Evolutionary conservation across 1,140 invertebrate genomes (phyloP).

Genomic region (Drosophila setifemur): DNA sequence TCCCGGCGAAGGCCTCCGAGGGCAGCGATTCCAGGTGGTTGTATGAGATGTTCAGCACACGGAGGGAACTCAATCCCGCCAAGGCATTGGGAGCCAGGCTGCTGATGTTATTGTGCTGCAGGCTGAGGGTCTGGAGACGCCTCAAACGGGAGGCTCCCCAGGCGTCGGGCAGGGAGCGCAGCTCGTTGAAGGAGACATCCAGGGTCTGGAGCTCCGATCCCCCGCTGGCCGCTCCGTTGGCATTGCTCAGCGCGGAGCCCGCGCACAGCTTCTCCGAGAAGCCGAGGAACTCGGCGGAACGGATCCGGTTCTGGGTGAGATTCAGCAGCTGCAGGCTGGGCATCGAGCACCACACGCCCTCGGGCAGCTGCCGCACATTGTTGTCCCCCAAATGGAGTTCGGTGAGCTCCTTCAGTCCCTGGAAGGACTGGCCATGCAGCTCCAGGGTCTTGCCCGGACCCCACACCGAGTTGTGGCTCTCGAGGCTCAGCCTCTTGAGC

Average conservation of each 20-base stretch:
- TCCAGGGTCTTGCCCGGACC: slow-evolving; percentile 86
- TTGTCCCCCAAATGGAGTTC: slow-evolving; percentile 88
- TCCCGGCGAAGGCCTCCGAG: slow-evolving; percentile 87
- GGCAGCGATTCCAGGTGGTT: slow-evolving; percentile 89
- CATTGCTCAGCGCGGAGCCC: slow-evolving; percentile 77
- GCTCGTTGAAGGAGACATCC: slow-evolving; percentile 89
- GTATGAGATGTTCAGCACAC: slow-evolving; percentile 90
- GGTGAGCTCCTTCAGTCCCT: slow-evolving; percentile 87
- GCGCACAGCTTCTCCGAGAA: slow-evolving; percentile 83
- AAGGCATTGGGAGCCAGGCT: slow-evolving; percentile 87
- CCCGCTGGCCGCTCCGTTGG: slow-evolving; percentile 69
- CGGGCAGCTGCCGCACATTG: slow-evolving; percentile 88
- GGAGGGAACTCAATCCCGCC: slow-evolving; percentile 86
- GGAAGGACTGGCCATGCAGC: slow-evolving; percentile 85
- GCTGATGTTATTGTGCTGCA: slow-evolving; percentile 90
- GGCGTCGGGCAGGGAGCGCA: slow-evolving; percentile 86
- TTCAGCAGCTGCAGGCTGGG: slow-evolving; percentile 89
- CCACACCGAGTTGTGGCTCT: slow-evolving; percentile 88
- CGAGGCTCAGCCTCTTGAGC: slow-evolving; percentile 87
- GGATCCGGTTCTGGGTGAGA: slow-evolving; percentile 89
- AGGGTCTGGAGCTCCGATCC: slow-evolving; percentile 86
- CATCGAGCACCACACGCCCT: slow-evolving; percentile 88
- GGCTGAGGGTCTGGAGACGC: slow-evolving; percentile 87
- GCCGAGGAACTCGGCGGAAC: slow-evolving; percentile 87
- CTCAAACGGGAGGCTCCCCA: slow-evolving; percentile 87